These are phyloP conservation scores for Drosophila aldrichi DNA, from an alignment of 2,888 invertebrate genomes.

Conservation along the genomic window DNA sequence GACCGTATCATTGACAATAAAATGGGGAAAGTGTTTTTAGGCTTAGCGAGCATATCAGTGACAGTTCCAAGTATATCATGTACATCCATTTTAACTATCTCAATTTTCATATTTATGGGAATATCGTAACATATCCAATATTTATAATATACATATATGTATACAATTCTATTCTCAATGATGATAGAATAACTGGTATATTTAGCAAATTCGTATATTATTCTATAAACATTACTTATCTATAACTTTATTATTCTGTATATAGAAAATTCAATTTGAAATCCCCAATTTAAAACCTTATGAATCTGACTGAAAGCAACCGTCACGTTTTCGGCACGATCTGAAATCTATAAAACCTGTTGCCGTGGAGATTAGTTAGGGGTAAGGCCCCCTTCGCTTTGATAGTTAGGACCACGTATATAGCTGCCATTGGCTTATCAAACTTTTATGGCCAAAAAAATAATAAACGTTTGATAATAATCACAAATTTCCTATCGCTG, in stretches of 20 bases:
- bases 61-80: too few species aligned
- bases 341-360: constrained; percentile 2
- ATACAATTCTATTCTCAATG: too few species aligned
- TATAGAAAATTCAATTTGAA: background rate
- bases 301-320: background rate
- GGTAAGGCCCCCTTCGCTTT: background rate
- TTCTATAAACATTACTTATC: too few species aligned
- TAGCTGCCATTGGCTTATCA: constrained; percentile 26
- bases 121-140: too few species aligned
- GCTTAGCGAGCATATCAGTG: too few species aligned
- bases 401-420: constrained; percentile 22
- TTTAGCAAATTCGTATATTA: too few species aligned
- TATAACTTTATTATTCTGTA: background rate
- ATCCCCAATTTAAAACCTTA: background rate
- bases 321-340: constrained; percentile 41
- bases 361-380: background rate
- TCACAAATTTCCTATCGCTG: constrained; percentile 54
- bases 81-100: too few species aligned
- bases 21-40: too few species aligned
- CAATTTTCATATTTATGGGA: too few species aligned
- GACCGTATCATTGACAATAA: too few species aligned
- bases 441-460: constrained; percentile 46
- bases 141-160: too few species aligned
- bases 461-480: constrained; percentile 62
- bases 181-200: too few species aligned